A percentile compares a stretch with the other conserved stretches of the same genome.
Evolutionary conservation across 1,140 invertebrate genomes (phyloP).

Genomic region (Mycetomoellerius zeteki): DNA sequence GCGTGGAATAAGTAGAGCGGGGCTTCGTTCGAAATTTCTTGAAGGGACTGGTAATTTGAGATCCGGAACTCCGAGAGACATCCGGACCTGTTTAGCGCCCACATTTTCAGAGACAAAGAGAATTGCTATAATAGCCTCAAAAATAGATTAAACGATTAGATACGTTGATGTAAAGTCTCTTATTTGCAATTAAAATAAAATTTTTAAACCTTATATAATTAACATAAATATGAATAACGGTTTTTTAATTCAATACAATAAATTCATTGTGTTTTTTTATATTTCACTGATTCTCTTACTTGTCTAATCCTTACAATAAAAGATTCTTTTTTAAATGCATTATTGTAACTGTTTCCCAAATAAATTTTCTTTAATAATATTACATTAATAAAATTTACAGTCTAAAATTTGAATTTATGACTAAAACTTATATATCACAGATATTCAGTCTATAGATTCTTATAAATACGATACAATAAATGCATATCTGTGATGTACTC

Average conservation of each 20-base stretch:
- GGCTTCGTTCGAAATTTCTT: constrained; percentile 68
- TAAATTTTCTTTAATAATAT: background rate
- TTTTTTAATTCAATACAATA: constrained; percentile 2
- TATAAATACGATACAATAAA: background rate
- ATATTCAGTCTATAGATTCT: background rate
- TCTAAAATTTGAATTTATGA: background rate
- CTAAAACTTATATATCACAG: background rate
- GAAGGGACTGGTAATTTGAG: constrained; percentile 70
- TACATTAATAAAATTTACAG: background rate
- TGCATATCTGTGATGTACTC: background rate
- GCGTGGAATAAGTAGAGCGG: constrained; percentile 70
- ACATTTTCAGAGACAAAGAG: constrained; percentile 68
- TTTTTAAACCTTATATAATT: background rate
- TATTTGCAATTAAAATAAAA: constrained; percentile 10
- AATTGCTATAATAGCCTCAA: constrained; percentile 57
- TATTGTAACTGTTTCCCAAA: background rate
- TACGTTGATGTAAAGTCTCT: no score
- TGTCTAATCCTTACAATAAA: background rate
- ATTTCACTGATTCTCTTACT: background rate
- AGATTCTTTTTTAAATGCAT: background rate
- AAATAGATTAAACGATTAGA: no score
- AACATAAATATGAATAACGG: background rate
- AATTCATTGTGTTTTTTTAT: background rate
- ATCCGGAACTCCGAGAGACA: constrained; percentile 74
- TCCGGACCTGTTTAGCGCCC: constrained; percentile 62